phyloP scores from a whole-genome alignment of 2,797 vertebrate genomes.

The Gymnoscopelus microlampas region DNA sequence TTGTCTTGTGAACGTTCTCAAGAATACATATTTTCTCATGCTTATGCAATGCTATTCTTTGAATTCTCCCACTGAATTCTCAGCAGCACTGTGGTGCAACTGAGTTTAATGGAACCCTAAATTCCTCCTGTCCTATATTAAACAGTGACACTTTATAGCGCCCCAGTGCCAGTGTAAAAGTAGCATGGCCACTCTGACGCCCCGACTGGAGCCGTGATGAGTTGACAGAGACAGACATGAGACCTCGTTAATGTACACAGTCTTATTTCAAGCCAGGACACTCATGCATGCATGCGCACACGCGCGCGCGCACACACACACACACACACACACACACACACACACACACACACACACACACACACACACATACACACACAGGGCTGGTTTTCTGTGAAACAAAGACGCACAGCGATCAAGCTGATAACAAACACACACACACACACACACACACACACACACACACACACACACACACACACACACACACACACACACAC shows the following conservation, averaged over 20 bases:
- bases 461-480: constrained; percentile 4
- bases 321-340: constrained; percentile 7
- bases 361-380: background rate
- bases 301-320: constrained; percentile 26
- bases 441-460: constrained; percentile 51
- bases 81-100: constrained; percentile 21
- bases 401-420: constrained; percentile 24
- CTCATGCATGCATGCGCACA: constrained; percentile 3
- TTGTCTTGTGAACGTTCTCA: background rate
- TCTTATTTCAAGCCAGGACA: constrained; percentile 52
- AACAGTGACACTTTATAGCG: constrained; percentile 74
- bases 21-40: constrained; percentile 17
- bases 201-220: constrained; percentile 50
- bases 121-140: constrained; percentile 71
- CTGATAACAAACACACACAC: too few species aligned
- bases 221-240: constrained; percentile 68
- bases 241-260: constrained; percentile 54
- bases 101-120: constrained; percentile 63
- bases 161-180: constrained; percentile 69
- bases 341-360: constrained; percentile 5
- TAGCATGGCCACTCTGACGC: constrained; percentile 70
- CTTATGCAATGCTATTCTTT: constrained; percentile 46
- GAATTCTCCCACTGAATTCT: constrained; percentile 33
- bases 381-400: constrained; percentile 20
- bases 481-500: constrained; percentile 9